These are phyloP conservation scores for Parnassius apollo DNA, from an alignment of 2,888 invertebrate genomes.

Conservation along the genomic window DNA sequence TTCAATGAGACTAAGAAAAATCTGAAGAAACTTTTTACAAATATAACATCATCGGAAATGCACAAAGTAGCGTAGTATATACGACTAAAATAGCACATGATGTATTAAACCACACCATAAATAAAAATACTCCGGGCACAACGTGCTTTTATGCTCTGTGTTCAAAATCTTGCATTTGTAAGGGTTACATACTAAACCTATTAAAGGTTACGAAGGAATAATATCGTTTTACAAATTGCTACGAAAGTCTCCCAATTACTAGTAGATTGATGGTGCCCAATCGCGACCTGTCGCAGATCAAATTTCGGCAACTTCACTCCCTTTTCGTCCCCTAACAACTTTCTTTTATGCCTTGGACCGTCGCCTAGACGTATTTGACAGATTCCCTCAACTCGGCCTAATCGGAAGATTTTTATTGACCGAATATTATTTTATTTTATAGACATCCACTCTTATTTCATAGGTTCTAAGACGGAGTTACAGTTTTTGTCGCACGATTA, in stretches of 20 bases:
- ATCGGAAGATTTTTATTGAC: slow-evolving; percentile 71
- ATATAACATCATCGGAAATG: slow-evolving; percentile 3
- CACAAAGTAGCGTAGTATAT: no score
- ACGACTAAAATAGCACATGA: no score
- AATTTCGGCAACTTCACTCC: slow-evolving; percentile 70
- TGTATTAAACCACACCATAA: no score
- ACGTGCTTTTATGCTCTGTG: no score
- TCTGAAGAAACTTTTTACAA: slow-evolving; percentile 26
- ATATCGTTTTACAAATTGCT: slow-evolving; percentile 61
- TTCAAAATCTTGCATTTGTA: slow-evolving; percentile 1
- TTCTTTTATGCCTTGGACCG: slow-evolving; percentile 43
- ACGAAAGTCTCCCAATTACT: slow-evolving; percentile 70
- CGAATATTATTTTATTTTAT: slow-evolving; percentile 80
- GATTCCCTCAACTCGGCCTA: slow-evolving; percentile 59
- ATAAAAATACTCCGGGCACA: no score
- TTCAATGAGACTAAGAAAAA: slow-evolving; percentile 35
- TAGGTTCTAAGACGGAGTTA: slow-evolving; percentile 67
- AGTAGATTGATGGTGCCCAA: slow-evolving; percentile 65
- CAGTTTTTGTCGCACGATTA: slow-evolving; percentile 72
- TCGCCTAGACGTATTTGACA: slow-evolving; percentile 68
- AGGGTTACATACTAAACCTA: slow-evolving; percentile 3
- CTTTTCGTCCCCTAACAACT: slow-evolving; percentile 51
- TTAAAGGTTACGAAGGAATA: slow-evolving; percentile 39
- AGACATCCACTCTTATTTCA: slow-evolving; percentile 77
- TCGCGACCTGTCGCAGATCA: slow-evolving; percentile 65